Evolutionary conservation across 2,113 vertebrate species (phyloP).

Genomic region (Shinisaurus crocodilurus): DNA sequence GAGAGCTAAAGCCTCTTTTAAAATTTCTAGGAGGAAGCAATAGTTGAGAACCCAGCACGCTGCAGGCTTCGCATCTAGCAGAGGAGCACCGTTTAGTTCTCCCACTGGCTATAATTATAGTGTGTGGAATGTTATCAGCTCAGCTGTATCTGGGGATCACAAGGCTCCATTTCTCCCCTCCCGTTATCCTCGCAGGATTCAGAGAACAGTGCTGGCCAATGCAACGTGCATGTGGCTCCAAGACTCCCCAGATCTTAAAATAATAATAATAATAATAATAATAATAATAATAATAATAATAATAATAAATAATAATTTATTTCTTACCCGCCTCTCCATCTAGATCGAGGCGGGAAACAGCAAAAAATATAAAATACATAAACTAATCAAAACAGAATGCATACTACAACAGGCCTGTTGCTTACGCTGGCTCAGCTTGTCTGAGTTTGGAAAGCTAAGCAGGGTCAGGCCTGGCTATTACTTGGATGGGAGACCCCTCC

Average conservation of each 20-base stretch:
- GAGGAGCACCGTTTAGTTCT: fast-evolving
- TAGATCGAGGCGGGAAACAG: too few relatives aligned
- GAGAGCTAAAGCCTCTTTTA: conserved; percentile 48
- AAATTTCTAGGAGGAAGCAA: neutral
- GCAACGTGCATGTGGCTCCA: conserved; percentile 11
- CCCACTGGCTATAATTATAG: neutral
- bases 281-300: too few relatives aligned
- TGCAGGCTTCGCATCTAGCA: fast-evolving
- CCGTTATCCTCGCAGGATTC: neutral
- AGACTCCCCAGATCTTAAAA: neutral
- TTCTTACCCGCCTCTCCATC: too few relatives aligned
- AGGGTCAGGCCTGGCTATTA: too few relatives aligned
- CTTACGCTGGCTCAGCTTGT: too few relatives aligned
- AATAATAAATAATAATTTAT: too few relatives aligned
- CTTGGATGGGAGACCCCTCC: too few relatives aligned
- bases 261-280: too few relatives aligned
- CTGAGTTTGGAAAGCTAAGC: too few relatives aligned
- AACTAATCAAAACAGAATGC: too few relatives aligned
- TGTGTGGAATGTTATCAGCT: neutral
- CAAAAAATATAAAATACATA: too few relatives aligned
- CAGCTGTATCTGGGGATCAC: neutral
- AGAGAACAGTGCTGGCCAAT: neutral
- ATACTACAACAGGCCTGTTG: too few relatives aligned
- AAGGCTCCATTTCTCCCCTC: neutral
- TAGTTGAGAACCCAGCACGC: fast-evolving